These are phyloP conservation scores for Polydrusus cervinus DNA, from an alignment of 2,888 invertebrate species.

Conservation along the genomic window DNA sequence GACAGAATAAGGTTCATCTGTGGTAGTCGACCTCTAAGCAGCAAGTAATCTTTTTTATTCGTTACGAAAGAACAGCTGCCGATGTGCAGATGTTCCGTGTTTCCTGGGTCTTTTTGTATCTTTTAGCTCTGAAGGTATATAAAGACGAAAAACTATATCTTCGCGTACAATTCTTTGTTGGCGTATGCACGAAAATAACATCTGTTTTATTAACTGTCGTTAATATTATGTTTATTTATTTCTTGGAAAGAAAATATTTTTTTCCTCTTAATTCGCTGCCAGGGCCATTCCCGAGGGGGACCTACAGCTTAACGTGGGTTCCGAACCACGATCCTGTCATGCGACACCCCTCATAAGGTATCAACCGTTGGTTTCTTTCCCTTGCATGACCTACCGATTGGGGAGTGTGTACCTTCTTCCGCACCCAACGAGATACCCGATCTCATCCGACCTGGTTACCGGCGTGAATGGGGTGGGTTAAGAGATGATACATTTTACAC, in stretches of 20 bases:
- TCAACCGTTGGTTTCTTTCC: too few species aligned
- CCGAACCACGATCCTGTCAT: too few species aligned
- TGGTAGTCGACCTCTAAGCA: conserved; percentile 26
- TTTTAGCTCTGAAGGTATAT: conserved; percentile 23
- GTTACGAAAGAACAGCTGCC: conserved; percentile 32
- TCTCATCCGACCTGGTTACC: too few species aligned
- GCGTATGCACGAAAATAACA: background rate
- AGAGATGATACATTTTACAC: too few species aligned
- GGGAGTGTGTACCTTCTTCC: too few species aligned
- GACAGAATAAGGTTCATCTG: conserved; percentile 12
- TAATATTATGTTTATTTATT: background rate
- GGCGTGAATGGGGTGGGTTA: too few species aligned
- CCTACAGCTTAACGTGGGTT: too few species aligned
- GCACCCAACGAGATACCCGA: too few species aligned
- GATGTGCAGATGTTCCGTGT: conserved; percentile 40
- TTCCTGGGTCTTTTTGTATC: conserved; percentile 31
- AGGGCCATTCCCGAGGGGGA: too few species aligned
- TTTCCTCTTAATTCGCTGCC: too few species aligned
- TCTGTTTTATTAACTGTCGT: conserved; percentile 20
- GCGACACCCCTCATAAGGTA: too few species aligned
- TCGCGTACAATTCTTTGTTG: conserved; percentile 15
- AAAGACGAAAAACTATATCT: conserved; percentile 27
- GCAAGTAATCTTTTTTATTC: conserved; percentile 15
- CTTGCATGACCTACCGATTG: too few species aligned
- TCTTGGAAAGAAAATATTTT: background rate